Evolutionary conservation across 2,797 vertebrate species (phyloP).

Genomic region (Paramormyrops hopkinsi): DNA sequence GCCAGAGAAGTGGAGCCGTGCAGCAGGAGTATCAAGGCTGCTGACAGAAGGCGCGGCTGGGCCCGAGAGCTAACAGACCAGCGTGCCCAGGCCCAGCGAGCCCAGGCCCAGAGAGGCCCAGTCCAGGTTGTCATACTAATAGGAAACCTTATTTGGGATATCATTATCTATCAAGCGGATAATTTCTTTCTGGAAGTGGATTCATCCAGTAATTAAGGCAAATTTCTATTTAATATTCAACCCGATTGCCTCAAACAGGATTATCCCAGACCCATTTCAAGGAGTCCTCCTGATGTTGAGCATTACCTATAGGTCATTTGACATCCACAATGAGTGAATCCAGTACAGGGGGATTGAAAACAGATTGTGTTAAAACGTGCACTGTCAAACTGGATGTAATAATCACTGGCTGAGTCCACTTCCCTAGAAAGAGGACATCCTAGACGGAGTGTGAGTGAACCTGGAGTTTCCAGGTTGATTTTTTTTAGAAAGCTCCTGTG

Average conservation of each 20-base stretch:
- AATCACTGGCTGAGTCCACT: not conserved
- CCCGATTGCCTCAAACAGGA: not conserved
- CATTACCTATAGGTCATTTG: not conserved
- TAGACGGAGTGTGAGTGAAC: not conserved
- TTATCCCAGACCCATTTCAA: not conserved
- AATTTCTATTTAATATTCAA: not conserved
- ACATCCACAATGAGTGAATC: not conserved
- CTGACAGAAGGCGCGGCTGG: not conserved
- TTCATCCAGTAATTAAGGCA: not conserved
- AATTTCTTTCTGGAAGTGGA: not conserved
- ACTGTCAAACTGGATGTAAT: not conserved
- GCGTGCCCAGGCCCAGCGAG: not conserved
- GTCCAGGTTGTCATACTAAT: not conserved
- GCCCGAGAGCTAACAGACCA: no score
- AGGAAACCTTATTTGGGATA: not conserved
- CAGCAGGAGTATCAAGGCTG: constrained; percentile 8
- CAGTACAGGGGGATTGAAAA: not conserved
- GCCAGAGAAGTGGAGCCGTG: constrained; percentile 65
- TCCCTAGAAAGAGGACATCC: not conserved
- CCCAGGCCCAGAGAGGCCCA: not conserved
- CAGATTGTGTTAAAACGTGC: not conserved
- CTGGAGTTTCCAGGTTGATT: not conserved
- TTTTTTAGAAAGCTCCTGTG: not conserved
- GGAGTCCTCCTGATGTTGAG: not conserved
- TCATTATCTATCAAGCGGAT: not conserved